Percentiles rank a stretch among this genome's conserved stretches.
These are phyloP conservation scores for Actenoides hombroni DNA, from an alignment of 2,113 vertebrate species.

Conservation along the genomic window DNA sequence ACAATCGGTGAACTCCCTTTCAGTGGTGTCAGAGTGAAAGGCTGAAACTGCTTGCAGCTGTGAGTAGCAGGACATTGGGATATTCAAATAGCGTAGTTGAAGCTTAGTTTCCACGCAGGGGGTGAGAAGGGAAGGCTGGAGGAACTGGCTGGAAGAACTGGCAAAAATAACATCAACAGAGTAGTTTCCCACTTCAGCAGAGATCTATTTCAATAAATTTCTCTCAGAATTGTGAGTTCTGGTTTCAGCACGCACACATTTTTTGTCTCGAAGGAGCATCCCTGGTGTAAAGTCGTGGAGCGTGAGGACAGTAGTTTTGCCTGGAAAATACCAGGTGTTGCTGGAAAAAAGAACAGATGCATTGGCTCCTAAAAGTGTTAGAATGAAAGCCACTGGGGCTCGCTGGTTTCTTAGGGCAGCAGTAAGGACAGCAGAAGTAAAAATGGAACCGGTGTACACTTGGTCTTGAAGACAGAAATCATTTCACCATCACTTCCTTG, in stretches of 20 bases:
- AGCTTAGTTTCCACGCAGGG: background rate
- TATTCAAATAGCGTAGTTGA: background rate
- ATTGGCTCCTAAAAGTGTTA: background rate
- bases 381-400: background rate
- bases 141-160: background rate
- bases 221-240: background rate
- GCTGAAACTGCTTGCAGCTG: background rate
- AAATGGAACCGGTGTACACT: background rate
- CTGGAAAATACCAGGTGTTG: background rate
- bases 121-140: background rate
- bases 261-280: background rate
- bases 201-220: background rate
- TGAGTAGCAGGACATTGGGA: accelerated
- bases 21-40: background rate
- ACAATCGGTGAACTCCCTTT: background rate
- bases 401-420: background rate
- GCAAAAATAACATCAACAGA: background rate
- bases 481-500: background rate
- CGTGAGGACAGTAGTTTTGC: background rate
- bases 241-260: background rate
- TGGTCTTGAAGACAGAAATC: background rate
- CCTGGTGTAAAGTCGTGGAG: background rate
- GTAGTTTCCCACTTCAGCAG: accelerated
- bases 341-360: background rate
- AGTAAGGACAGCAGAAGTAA: background rate